Percentiles rank a stretch among this genome's conserved stretches.
phyloP scores from a whole-genome alignment of 2,113 vertebrate genomes.

The Bambusicola thoracicus region DNA sequence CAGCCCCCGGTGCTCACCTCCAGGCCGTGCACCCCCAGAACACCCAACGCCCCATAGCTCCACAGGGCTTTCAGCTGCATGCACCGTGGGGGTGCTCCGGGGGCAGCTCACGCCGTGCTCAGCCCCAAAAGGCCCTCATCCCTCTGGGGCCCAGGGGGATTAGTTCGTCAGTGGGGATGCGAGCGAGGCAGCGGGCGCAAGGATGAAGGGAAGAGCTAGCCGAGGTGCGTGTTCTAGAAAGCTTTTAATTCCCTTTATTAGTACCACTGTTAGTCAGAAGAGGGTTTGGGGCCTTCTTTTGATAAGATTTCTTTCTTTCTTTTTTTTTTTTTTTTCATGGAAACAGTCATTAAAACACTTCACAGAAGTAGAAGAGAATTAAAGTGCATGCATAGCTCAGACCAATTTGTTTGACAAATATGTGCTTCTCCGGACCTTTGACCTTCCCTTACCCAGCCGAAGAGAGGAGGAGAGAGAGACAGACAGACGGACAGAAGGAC shows the following conservation, averaged over 20 bases:
- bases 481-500: not conserved
- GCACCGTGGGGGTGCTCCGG: not conserved
- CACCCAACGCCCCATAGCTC: not conserved
- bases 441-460: constrained; percentile 64
- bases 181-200: constrained; percentile 33
- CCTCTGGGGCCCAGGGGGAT: not conserved
- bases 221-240: constrained; percentile 70
- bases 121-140: not conserved
- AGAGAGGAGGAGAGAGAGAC: not conserved
- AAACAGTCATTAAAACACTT: constrained; percentile 84
- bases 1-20: not conserved
- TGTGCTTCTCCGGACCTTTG: constrained; percentile 46
- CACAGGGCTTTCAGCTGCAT: not conserved
- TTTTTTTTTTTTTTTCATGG: constrained; percentile 72
- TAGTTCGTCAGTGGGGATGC: constrained; percentile 59
- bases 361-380: constrained; percentile 82
- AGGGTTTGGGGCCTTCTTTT: constrained; percentile 31
- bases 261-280: constrained; percentile 51
- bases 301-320: constrained; percentile 57
- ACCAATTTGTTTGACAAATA: constrained; percentile 68
- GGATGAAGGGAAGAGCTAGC: constrained; percentile 54
- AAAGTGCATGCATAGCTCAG: constrained; percentile 50
- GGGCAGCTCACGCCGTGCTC: not conserved
- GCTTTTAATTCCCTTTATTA: constrained; percentile 73
- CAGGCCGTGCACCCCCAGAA: fast-evolving